Evolutionary conservation across 2,888 invertebrate genomes (phyloP).

Genomic region (Rapana venosa): DNA sequence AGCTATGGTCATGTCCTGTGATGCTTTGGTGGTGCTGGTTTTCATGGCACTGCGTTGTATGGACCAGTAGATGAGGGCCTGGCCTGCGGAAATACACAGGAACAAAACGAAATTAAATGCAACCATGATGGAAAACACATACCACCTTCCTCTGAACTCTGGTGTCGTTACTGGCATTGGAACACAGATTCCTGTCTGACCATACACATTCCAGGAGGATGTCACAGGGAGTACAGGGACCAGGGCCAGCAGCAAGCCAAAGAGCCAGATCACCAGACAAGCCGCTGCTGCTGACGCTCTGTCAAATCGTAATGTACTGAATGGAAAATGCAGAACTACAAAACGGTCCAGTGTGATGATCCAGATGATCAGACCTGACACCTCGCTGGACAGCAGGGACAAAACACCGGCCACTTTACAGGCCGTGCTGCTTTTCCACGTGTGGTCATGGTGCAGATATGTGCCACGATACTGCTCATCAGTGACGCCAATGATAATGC

Average conservation of each 20-base stretch:
- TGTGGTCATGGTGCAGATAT: not conserved
- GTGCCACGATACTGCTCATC: not conserved
- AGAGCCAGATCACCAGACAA: not conserved
- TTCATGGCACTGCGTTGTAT: not conserved
- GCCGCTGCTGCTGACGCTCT: not conserved
- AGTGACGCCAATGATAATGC: not conserved
- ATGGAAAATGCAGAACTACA: slow-evolving; percentile 18
- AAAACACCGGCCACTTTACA: not conserved
- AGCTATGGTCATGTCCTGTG: not conserved
- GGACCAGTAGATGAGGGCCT: not conserved
- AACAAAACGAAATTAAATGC: slow-evolving; percentile 3
- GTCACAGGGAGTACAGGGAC: not conserved
- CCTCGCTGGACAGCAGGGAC: slow-evolving; percentile 22
- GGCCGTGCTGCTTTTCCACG: slow-evolving; percentile 11
- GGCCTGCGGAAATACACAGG: not conserved
- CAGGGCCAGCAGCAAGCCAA: not conserved
- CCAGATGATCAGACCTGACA: slow-evolving; percentile 21
- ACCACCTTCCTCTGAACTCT: not conserved
- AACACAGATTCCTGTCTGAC: slow-evolving; percentile 18
- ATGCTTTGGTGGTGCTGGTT: not conserved
- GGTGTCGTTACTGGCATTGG: not conserved
- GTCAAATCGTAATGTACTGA: not conserved
- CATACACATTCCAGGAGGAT: slow-evolving; percentile 2
- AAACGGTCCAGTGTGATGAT: slow-evolving; percentile 21
- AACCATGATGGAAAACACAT: not conserved